A percentile compares a stretch with the other conserved stretches of the same genome.
phyloP scores from a whole-genome alignment of 1,140 invertebrate genomes.

The Amphibalanus amphitrite region DNA sequence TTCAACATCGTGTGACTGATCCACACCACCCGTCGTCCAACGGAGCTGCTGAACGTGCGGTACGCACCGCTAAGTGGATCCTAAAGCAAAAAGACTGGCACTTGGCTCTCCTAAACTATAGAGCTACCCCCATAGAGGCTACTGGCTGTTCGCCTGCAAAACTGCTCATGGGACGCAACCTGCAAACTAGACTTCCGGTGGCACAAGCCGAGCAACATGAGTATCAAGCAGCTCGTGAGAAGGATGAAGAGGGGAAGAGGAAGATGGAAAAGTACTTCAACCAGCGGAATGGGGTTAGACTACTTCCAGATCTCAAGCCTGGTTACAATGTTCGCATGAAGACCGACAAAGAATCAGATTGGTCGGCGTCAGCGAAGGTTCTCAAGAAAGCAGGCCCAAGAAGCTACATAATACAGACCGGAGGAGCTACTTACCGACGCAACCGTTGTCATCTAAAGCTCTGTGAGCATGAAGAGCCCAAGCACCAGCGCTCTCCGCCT shows the following conservation, averaged over 20 bases:
- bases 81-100: too few relatives aligned
- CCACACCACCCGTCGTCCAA: background rate
- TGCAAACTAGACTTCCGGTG: background rate
- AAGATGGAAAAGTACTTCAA: background rate
- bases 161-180: background rate
- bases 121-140: background rate
- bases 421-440: background rate
- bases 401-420: background rate
- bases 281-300: too few relatives aligned
- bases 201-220: background rate
- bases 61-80: background rate
- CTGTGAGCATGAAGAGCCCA: too few relatives aligned
- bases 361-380: background rate
- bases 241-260: background rate
- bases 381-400: background rate
- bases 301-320: background rate
- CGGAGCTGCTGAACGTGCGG: background rate
- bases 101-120: background rate
- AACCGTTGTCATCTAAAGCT: background rate
- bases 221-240: background rate
- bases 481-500: too few relatives aligned
- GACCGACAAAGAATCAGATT: background rate
- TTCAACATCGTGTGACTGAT: background rate
- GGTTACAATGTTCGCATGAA: background rate
- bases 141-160: background rate